Conservation (phyloP, 2,797 vertebrate genomes). For the Pseudocheirus occidentalis region DNA sequence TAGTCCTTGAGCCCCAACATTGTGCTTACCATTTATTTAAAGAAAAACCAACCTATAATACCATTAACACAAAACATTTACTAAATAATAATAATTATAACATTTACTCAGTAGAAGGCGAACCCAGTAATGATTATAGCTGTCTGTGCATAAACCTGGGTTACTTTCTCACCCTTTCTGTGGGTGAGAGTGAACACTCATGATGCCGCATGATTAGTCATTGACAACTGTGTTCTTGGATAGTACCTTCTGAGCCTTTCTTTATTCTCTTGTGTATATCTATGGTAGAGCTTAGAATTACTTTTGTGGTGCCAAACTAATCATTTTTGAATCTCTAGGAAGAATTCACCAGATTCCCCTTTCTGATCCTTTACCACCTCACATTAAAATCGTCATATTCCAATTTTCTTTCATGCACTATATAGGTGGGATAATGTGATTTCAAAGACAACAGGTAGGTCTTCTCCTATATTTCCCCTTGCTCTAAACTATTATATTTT, state of each 20-base stretch:
- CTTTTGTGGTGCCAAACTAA: neutral
- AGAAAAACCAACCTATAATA: neutral
- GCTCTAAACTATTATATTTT: neutral
- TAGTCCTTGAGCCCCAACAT: neutral
- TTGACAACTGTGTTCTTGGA: neutral
- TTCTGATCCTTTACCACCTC: neutral
- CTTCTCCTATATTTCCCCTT: neutral
- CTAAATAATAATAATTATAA: neutral
- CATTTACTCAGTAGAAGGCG: neutral
- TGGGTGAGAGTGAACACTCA: neutral
- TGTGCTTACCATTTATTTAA: neutral
- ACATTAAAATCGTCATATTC: neutral
- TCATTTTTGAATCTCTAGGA: neutral
- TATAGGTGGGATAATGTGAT: neutral
- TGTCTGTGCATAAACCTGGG: neutral
- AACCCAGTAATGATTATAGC: neutral
- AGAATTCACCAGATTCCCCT: neutral
- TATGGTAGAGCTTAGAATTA: neutral
- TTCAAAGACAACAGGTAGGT: constrained; percentile 5
- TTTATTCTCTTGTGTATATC: neutral
- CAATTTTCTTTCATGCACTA: neutral
- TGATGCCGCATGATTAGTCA: neutral
- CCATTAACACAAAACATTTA: neutral
- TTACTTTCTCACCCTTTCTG: neutral
- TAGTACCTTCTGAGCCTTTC: neutral